Percentiles rank a stretch among this genome's conserved stretches.
These are phyloP conservation scores for Euschistus heros DNA, from an alignment of 1,140 invertebrate species.

Conservation along the genomic window DNA sequence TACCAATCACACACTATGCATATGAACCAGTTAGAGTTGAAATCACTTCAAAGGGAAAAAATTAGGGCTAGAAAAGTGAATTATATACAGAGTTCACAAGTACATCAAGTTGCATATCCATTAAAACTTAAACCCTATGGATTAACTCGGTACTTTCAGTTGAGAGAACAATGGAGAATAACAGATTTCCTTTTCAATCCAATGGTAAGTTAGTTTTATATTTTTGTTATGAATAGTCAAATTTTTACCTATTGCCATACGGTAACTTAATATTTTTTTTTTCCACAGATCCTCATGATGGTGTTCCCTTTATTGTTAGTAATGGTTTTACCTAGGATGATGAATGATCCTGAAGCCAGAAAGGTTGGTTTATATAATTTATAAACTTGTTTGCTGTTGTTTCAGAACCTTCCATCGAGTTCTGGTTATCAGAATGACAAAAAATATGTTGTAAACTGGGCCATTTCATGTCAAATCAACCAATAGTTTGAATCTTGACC, in stretches of 20 bases:
- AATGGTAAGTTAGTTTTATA: conserved; percentile 50
- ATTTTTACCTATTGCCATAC: not conserved
- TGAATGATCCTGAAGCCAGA: conserved; percentile 92
- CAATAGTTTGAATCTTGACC: too few species aligned
- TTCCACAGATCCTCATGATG: conserved; percentile 79
- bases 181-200: conserved; percentile 94
- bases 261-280: conserved; percentile 14
- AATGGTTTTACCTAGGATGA: conserved; percentile 88
- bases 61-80: conserved; percentile 90
- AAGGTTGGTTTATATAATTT: conserved; percentile 41
- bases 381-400: too few species aligned
- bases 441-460: too few species aligned
- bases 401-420: too few species aligned
- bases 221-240: not conserved
- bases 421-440: too few species aligned
- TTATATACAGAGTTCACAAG: conserved; percentile 79
- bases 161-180: conserved; percentile 85
- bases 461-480: too few species aligned
- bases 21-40: conserved; percentile 90
- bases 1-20: conserved; percentile 74
- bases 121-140: conserved; percentile 73
- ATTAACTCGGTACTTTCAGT: conserved; percentile 83
- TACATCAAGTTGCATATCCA: conserved; percentile 82
- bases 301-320: conserved; percentile 81
- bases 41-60: conserved; percentile 93